Conservation (phyloP, 2,797 vertebrate genomes). For the Ctenopoma multispine region DNA sequence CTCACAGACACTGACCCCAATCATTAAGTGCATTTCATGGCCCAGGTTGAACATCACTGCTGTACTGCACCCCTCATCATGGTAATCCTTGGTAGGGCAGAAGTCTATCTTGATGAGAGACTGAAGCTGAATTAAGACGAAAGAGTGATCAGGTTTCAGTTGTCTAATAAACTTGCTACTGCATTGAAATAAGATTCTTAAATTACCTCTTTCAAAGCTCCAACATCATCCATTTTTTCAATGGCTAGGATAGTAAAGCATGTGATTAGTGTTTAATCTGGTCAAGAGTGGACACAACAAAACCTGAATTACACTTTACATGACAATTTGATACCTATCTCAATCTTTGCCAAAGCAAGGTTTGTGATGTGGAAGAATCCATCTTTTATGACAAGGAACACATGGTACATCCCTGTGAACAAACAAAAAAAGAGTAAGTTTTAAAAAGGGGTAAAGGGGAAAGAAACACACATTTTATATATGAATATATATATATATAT, state of each 20-base stretch:
- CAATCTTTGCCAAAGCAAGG: conserved; percentile 88
- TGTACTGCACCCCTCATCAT: conserved; percentile 84
- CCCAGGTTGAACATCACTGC: conserved; percentile 82
- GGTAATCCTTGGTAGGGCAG: conserved; percentile 85
- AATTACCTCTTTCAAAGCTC: conserved; percentile 85
- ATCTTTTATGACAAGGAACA: conserved; percentile 87
- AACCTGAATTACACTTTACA: background rate
- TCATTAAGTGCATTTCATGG: conserved; percentile 85
- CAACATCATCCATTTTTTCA: conserved; percentile 88
- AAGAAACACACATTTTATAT: too few relatives aligned
- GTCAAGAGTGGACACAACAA: background rate
- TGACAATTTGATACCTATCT: conserved; percentile 84
- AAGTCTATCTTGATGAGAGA: conserved; percentile 89
- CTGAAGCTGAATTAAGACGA: conserved; percentile 85
- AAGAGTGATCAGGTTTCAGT: background rate
- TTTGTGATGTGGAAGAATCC: conserved; percentile 92
- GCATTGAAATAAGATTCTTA: background rate
- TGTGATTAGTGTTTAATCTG: background rate
- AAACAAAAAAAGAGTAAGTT: conserved; percentile 36
- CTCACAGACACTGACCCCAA: conserved; percentile 85
- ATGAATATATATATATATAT: too few relatives aligned
- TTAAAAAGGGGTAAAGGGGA: too few relatives aligned
- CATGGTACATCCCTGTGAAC: conserved; percentile 86
- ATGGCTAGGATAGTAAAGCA: conserved; percentile 81
- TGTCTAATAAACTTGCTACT: background rate